A percentile compares a stretch with the other conserved stretches of the same genome.
These are phyloP conservation scores for Brachyistius frenatus DNA, from an alignment of 2,113 vertebrate species.

Conservation along the genomic window DNA sequence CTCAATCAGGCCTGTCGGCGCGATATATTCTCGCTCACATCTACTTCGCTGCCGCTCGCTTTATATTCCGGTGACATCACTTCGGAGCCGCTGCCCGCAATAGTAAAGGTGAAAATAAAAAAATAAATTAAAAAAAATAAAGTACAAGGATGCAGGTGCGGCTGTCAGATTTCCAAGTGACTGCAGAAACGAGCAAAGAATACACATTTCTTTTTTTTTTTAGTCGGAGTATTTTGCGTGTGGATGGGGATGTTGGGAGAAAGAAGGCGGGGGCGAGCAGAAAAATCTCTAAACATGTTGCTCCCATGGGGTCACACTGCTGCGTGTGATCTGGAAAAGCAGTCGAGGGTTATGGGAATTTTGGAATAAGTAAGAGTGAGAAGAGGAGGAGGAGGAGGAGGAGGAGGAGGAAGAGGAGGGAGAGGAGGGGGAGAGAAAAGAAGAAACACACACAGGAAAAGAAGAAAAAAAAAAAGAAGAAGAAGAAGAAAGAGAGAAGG, in stretches of 20 bases:
- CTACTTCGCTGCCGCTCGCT: constrained; percentile 22
- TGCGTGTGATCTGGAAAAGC: constrained; percentile 73
- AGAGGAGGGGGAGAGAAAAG: not conserved
- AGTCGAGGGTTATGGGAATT: constrained; percentile 78
- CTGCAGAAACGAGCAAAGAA: constrained; percentile 53
- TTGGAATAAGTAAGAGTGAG: constrained; percentile 57
- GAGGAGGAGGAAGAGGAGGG: constrained; percentile 11
- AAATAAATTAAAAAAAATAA: not conserved
- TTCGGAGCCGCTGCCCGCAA: not conserved
- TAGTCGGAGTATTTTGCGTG: constrained; percentile 3
- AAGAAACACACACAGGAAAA: not conserved
- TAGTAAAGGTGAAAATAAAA: not conserved
- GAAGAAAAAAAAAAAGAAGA: not conserved
- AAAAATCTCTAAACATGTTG: constrained; percentile 69
- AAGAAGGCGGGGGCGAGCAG: not conserved
- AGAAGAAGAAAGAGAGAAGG: constrained; percentile 47
- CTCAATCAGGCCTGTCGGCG: constrained; percentile 30
- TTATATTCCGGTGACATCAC: constrained; percentile 42
- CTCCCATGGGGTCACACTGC: constrained; percentile 63
- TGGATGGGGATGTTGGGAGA: constrained; percentile 7
- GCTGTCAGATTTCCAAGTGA: constrained; percentile 34
- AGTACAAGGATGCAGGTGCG: not conserved
- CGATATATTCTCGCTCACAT: constrained; percentile 19
- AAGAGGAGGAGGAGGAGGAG: constrained; percentile 27
- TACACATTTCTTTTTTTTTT: constrained; percentile 3